Base-by-base conservation (phyloP, 2,113 vertebrate species). In the Callocephalon fimbriatum region DNA sequence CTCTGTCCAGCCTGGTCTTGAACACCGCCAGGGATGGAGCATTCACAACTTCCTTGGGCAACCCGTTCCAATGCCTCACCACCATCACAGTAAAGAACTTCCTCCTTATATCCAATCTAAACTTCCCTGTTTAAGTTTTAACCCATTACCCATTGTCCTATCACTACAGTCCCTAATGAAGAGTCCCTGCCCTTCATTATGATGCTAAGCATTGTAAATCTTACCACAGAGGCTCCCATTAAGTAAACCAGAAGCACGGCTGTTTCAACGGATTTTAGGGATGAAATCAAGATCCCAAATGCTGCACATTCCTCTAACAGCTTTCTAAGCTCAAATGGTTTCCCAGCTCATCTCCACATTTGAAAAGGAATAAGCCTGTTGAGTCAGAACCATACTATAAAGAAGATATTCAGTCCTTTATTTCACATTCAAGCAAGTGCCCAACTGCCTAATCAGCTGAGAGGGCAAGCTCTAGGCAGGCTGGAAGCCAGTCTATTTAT, bases 211-310 rank as follows among this genome's bases (percentile, higher is more conserved):
- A 1, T 45, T 23, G 12, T 13, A 2, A 12, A 38, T 35, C 82
- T 38, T 54, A 4, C 3, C 53, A 3, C 66, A 56, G n/a, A 6
- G 3, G 22, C 71, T 88, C 48, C 4, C 45, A 5, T 0, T 3
- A 73, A 67, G 12, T 32, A 47, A 40, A 8, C 4, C 40, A 27
- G 12, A 5, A 45, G 44, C 18, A 6, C 0, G 0, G 31, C 50
- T 37, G 3, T 21, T 59, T 4, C 22, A 29, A 0, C 0, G 23
- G 61, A 35, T 74, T 65, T 76, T 6, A 13, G 65, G 45, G 72
- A 5, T 22, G 86, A 35, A 22, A 13, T 12, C 47, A 13, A n/a
- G n/a, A 42, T n/a, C 35, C 61, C 73, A 1, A 81, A 26, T 1
- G 14, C 72, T 48, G 61, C 72, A 12, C 15, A 0, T 32, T 23